Base-by-base conservation (phyloP, 2,888 invertebrate species). In the Camponotus fellah region DNA sequence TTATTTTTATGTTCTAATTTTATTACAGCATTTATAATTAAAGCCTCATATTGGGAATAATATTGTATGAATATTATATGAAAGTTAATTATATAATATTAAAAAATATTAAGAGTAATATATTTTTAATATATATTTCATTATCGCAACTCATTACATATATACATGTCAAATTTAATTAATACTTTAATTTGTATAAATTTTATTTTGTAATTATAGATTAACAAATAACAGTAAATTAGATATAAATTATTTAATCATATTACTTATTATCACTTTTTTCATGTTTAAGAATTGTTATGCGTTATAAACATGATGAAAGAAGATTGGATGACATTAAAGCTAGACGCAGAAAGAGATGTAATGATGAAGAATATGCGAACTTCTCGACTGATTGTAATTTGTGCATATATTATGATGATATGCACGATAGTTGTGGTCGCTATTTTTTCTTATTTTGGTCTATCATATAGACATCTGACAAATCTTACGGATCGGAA, bases 321-420 rank as follows among this genome's bases (percentile, higher is more conserved):
- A 6, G 60, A 84, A 14, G 85, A 85, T 60, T 85, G 84, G 85
- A 56, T 40, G 6, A 32, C 65, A 10, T 43, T 68, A 5, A 81
- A 34, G 14, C 0, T 62, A 76, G 26, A 71, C 53, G 5, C 14
- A 2, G 80, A 85, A 40, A 49, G 64, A 14, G 4, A 66, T 14
- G 53, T 81, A 2, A 85, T 85, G 85, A 69, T 80, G 60, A 62
- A 0, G 26, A 32, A 4, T 12, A 60, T 46, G 5, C 49, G 46
- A n/a, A 9, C 74, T 6, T 34, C 21, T 17, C 76, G 72, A 40
- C 10, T 10, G n/a, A 10, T 83, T 14, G 26, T 14, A 6, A 12
- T 62, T 5, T n/a, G 58, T 10, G 10, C 17, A 34, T 65, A 53
- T 3, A 9, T 17, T 2, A 0, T 66, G 5, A 2, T 56, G 32